Evolutionary conservation across 2,888 invertebrate species (phyloP), one percentile per base, ranked within the genome.

Genomic region (Sympetrum striolatum): DNA sequence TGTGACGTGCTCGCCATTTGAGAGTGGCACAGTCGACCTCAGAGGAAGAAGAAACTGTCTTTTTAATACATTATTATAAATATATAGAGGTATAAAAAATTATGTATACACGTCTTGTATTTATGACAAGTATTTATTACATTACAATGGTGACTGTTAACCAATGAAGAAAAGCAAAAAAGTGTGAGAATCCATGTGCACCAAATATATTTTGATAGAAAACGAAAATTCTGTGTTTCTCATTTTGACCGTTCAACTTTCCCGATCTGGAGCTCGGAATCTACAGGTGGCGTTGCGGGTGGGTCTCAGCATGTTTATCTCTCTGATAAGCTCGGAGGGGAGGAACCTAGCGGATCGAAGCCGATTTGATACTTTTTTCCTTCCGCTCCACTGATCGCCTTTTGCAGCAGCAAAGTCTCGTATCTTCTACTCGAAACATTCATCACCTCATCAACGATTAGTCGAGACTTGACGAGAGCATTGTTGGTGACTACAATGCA

Each of bases 141-240:
- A 86, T 86, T 86, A 86, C 86, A 86, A 64, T 90, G 90, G 90
- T 90, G 90, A 90, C 58, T 90, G 90, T 90, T 81, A 90, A 90
- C 90, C 90, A 90, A 80, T 81, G 90, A 86, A 91, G 90, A 90
- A 80, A 82, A 90, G 79, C 48, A 81, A 90, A 90, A 53, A 81
- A 60, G 86, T 86, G 86, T 86, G 86, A 86, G 86, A 86, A 86
- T 86, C 80, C 80, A 90, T 91, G 91, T 91, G 91, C 91, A 91
- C 91, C 91, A 91, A 91, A 91, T 91, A 91, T 91, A 91, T 91
- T 91, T 91, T 91, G 91, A 91, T 91, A 91, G 81, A 91, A 91
- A 91, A 91, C 73, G 86, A 86, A 90, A 82, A 90, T 22, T 35
- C 60, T 86, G 44, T 80, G 44, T 90, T 86, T 73, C 31, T 73